phyloP scores from a whole-genome alignment of 1,140 invertebrate genomes.

The Drosophila neocordata region DNA sequence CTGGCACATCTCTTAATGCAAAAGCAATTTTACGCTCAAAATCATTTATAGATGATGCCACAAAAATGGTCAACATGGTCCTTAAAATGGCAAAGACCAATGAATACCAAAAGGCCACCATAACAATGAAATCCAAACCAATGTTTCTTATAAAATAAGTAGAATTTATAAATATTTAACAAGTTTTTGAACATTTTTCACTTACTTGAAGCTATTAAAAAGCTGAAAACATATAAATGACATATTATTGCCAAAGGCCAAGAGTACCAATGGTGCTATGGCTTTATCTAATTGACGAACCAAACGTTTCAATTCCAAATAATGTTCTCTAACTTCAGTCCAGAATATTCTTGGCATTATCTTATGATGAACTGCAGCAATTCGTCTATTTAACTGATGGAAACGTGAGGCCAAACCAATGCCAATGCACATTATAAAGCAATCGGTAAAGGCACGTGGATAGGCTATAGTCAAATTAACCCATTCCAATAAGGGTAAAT shows the following conservation, averaged over 20 bases:
- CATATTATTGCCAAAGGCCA: slow-evolving; percentile 77
- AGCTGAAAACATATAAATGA: slow-evolving; percentile 81
- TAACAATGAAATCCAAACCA: slow-evolving; percentile 68
- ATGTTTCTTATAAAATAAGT: slow-evolving; percentile 60
- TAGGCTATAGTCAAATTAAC: slow-evolving; percentile 77
- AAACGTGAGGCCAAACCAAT: slow-evolving; percentile 85
- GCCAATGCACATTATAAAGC: slow-evolving; percentile 86
- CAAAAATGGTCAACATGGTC: slow-evolving; percentile 85
- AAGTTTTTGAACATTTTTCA: not conserved
- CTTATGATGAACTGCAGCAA: slow-evolving; percentile 84
- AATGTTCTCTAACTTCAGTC: slow-evolving; percentile 74
- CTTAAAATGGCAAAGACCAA: slow-evolving; percentile 86
- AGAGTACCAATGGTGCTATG: slow-evolving; percentile 74
- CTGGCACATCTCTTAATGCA: slow-evolving; percentile 84
- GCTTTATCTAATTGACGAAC: slow-evolving; percentile 86
- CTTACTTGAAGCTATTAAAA: slow-evolving; percentile 77
- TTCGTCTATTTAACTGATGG: slow-evolving; percentile 84
- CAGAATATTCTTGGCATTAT: slow-evolving; percentile 86
- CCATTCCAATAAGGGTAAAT: slow-evolving; percentile 70
- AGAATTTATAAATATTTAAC: not conserved
- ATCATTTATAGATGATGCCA: slow-evolving; percentile 86
- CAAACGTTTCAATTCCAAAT: slow-evolving; percentile 87
- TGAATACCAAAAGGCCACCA: slow-evolving; percentile 86
- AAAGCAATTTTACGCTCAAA: slow-evolving; percentile 85
- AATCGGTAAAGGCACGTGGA: slow-evolving; percentile 83